Evolutionary conservation across 1,140 invertebrate species (phyloP), one percentile per base, ranked within the genome.

Genomic region (Hyles euphorbiae): DNA sequence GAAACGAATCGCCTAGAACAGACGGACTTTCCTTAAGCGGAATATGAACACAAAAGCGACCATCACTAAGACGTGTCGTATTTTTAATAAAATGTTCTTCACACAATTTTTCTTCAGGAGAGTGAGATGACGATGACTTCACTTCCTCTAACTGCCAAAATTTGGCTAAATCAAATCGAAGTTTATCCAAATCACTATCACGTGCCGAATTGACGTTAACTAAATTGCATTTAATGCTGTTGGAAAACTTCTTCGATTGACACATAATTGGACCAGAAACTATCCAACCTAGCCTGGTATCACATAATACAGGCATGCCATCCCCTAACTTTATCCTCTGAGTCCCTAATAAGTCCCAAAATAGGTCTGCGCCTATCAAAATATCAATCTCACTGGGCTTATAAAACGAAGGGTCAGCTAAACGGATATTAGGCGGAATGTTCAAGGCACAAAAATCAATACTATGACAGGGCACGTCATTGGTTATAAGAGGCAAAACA

Each of bases 221-320:
- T 45, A n/a, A 7, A 45, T 45, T 45, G 44, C n/a, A 45, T 3
- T 7, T 34, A 11, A 32, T n/a, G n/a, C 7, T 36, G 33, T 53
- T 10, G 6, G 4, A 22, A 22, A 22, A 22, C 22, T 22, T 22
- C 3, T 3, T 34, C n/a, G n/a, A n/a, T 9, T 11, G 5, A 45
- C 7, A 45, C 44, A 10, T 10, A 44, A 22, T 44, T 11, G 52
- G 52, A 40, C 52, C 52, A n/a, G 34, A 44, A n/a, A 54, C 53
- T 3, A 54, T 32, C 53, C 53, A 54, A 2, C 53, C 53, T 45
- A 54, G 44, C 3, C 32, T 8, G 9, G 53, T 45, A 11, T 46
- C 43, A 22, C 22, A 32, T 32, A 53, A 44, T 5, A 53, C 10
- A 40, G 52, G 52, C 22, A 11, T 53, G 8, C 5, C n/a, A 7